Conservation (phyloP, 2,797 vertebrate genomes). For the Spinibarbus caldwelli region DNA sequence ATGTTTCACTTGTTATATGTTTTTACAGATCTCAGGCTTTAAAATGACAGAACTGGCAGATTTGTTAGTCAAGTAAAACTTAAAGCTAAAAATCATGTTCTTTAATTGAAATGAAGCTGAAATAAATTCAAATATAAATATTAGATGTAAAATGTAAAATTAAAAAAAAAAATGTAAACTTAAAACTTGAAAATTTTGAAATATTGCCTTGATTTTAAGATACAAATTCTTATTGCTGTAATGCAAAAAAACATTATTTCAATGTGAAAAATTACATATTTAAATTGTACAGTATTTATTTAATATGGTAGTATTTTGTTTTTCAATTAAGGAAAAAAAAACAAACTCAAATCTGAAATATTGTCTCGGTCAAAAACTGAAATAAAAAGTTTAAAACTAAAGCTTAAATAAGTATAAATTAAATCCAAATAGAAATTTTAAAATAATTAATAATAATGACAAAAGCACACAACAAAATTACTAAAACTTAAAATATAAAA, state of each 20-base stretch:
- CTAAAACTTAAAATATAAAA: not conserved
- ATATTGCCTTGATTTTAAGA: too few species aligned
- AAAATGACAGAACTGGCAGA: not conserved
- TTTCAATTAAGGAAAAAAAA: not conserved
- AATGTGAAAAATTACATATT: not conserved
- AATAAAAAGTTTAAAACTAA: not conserved
- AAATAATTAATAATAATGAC: not conserved
- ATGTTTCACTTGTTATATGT: slow-evolving; percentile 7
- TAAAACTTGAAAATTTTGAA: too few species aligned
- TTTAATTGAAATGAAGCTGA: not conserved
- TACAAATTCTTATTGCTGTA: too few species aligned
- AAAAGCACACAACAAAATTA: not conserved
- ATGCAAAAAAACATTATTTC: not conserved
- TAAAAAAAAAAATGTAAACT: too few species aligned
- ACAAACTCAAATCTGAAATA: too few species aligned
- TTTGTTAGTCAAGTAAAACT: not conserved
- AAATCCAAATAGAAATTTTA: not conserved
- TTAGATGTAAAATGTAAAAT: not conserved
- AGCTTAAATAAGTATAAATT: not conserved
- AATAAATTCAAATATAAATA: not conserved
- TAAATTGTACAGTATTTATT: not conserved
- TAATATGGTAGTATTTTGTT: not conserved
- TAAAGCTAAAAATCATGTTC: not conserved
- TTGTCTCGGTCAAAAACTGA: not conserved
- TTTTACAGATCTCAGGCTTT: not conserved